Evolutionary conservation across 2,888 invertebrate species (phyloP), one percentile per base, ranked within the genome.

Genomic region (Brenthis ino): DNA sequence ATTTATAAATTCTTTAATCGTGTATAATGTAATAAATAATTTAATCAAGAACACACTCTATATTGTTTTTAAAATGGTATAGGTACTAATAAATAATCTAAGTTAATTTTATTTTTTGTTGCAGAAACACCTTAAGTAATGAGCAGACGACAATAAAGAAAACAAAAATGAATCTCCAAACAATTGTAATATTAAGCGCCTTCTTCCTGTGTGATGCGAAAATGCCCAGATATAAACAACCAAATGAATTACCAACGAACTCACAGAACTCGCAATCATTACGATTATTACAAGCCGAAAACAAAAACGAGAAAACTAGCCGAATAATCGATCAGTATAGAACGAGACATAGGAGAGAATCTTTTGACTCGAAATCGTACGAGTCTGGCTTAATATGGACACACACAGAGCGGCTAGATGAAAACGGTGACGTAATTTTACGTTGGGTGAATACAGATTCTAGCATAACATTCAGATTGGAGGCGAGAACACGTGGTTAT

Each of bases 401-500:
- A 11, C 95, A 95, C 80, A 93, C 93, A 75, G 85, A 94, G 84
- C 83, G 93, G 82, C 76, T 94, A 80, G 83, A 94, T 82, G 91
- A 89, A 43, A 93, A 91, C 73, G 94, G 94, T 6, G 94, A 93
- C 71, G 86, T 91, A 12, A 82, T 93, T 3, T 76, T 96, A 72
- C 93, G 96, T 80, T 96, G 96, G 96, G 96, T 96, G 80, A 94
- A 95, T 82, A 94, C 94, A 6, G 96, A 96, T 80, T 95, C 95
- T 83, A 96, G 96, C 86, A 95, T 97, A 81, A 96, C 96, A 77
- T 97, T 97, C 86, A 95, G 97, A 85, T 93, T 97, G 83, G 96
- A 96, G 89, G 97, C 96, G 83, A 95, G 94, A 88, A 97, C 97
- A 72, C 94, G 94, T 80, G 98, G 98, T 77, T 98, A 97, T 87